Conservation (phyloP, 2,888 invertebrate species). For the Melanotus villosus region DNA sequence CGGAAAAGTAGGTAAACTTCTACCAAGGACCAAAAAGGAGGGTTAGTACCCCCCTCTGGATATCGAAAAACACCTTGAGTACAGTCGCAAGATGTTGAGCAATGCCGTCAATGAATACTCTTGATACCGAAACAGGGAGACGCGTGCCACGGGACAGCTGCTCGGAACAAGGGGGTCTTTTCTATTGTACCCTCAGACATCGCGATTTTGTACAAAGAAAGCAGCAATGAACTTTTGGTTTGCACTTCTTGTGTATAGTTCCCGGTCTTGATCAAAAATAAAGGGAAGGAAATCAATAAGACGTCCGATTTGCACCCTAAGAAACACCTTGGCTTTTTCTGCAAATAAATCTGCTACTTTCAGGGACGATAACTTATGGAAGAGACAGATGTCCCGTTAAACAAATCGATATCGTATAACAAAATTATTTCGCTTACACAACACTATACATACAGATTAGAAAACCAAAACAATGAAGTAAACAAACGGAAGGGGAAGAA, state of each 20-base stretch:
- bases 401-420: neutral
- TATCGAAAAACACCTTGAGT: constrained; percentile 37
- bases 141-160: constrained; percentile 47
- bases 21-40: too few relatives aligned
- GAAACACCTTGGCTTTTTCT: constrained; percentile 22
- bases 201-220: constrained; percentile 42
- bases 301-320: constrained; percentile 27
- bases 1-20: neutral
- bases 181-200: constrained; percentile 44
- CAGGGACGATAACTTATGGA: constrained; percentile 10
- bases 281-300: constrained; percentile 34
- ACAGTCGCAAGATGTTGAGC: constrained; percentile 37
- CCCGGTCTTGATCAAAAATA: constrained; percentile 21
- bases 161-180: constrained; percentile 38
- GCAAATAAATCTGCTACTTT: constrained; percentile 32
- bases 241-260: constrained; percentile 25
- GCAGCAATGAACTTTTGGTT: constrained; percentile 35
- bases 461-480: too few relatives aligned
- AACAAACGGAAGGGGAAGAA: too few relatives aligned
- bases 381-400: constrained; percentile 20
- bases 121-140: constrained; percentile 34
- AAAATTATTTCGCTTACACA: too few relatives aligned
- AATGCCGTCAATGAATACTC: constrained; percentile 37
- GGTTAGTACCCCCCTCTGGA: too few relatives aligned
- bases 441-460: too few relatives aligned